Evolutionary conservation across 2,888 invertebrate species (phyloP).

Genomic region (Rhingia campestris): DNA sequence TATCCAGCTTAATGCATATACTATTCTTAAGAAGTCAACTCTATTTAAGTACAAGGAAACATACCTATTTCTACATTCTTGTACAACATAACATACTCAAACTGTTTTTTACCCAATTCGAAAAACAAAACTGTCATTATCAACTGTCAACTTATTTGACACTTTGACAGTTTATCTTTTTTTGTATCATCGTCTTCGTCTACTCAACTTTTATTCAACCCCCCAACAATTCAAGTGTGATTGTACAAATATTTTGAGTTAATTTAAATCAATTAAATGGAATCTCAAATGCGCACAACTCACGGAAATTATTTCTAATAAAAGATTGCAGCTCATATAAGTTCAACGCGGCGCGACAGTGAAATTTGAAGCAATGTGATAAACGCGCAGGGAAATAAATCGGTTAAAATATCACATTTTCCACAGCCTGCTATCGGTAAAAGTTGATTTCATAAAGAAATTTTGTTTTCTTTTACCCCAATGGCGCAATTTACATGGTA

Average conservation of each 20-base stretch:
- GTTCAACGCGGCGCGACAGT: constrained; percentile 15
- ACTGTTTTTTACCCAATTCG: neutral
- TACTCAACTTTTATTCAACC: constrained; percentile 40
- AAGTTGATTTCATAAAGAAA: constrained; percentile 42
- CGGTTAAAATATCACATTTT: constrained; percentile 60
- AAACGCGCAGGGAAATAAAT: constrained; percentile 58
- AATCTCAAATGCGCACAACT: constrained; percentile 38
- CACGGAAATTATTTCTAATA: constrained; percentile 25
- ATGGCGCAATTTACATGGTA: constrained; percentile 71
- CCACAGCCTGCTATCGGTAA: constrained; percentile 42
- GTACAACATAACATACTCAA: neutral
- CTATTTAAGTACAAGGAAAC: neutral
- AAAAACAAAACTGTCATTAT: constrained; percentile 6
- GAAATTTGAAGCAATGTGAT: constrained; percentile 58
- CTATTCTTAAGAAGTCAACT: neutral
- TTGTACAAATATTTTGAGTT: constrained; percentile 52
- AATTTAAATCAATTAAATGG: constrained; percentile 65
- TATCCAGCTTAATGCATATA: no score
- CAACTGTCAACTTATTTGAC: constrained; percentile 53
- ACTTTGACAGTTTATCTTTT: constrained; percentile 48
- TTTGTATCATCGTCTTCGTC: constrained; percentile 37
- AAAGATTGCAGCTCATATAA: constrained; percentile 14
- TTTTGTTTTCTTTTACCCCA: constrained; percentile 44
- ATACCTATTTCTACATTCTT: neutral
- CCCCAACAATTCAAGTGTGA: constrained; percentile 57